Evolutionary conservation across 2,797 vertebrate genomes (phyloP).

Genomic region (Aselliscus stoliczkanus): DNA sequence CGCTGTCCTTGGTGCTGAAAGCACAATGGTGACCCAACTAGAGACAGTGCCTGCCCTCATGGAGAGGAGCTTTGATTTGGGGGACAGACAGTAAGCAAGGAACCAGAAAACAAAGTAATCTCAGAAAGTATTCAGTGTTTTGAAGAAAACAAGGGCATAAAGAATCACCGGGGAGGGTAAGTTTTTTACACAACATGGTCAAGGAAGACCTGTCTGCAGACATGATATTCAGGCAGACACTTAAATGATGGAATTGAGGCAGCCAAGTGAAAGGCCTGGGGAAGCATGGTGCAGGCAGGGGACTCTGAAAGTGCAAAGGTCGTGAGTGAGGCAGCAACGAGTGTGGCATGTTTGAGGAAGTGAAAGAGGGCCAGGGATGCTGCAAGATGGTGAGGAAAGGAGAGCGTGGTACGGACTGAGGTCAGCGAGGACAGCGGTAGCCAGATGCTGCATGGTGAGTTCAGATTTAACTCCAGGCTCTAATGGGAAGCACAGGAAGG

Average conservation of each 20-base stretch:
- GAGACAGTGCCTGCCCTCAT: neutral
- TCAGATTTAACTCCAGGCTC: neutral
- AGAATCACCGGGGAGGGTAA: neutral
- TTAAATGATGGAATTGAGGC: neutral
- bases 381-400: neutral
- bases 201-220: neutral
- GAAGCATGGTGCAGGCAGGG: neutral
- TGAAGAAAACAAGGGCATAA: neutral
- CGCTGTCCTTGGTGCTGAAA: neutral
- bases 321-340: neutral
- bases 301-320: neutral
- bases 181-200: neutral
- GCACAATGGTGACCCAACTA: neutral
- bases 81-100: neutral
- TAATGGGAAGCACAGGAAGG: neutral
- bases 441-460: no score
- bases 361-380: neutral
- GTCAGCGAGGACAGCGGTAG: fast-evolving
- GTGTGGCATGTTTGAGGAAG: neutral
- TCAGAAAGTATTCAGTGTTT: neutral
- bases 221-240: neutral
- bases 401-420: neutral
- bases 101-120: neutral
- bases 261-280: neutral
- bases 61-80: neutral